Base-by-base conservation (phyloP, 2,113 vertebrate genomes). In the Nicator chloris region DNA sequence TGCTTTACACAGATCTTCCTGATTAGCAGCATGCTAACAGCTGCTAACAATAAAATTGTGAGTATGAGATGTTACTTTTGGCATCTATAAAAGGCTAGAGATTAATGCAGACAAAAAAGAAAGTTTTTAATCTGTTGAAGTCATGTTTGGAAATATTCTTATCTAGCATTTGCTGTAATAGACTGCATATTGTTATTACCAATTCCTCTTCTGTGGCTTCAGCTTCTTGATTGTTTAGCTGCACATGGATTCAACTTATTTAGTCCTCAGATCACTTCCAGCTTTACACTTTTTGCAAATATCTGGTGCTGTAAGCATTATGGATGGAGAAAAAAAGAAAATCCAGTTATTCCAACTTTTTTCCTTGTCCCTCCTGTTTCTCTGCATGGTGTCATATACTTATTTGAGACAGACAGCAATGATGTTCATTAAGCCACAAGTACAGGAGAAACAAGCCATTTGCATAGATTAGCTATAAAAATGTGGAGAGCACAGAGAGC, bases 381-480 rank as follows among this genome's bases (percentile, higher is more conserved):
- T 59, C 21, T 26, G 3, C 0, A 1, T 35, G 16, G 13, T 35
- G 19, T 39, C 15, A 10, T 16, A 17, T 1, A 26, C 11, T 9
- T 50, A 15, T 33, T 2, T n/a, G n/a, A 37, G 20, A 50, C 7
- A 63, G 75, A 60, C 45, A 57, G 37, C 37, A 53, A 53, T 3
- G 10, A 10, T 0, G 0, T 35, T 50, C 56, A 13, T 31, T 27
- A 68, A 88, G 13, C 13, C 31, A 44, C 18, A 27, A 11, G 15
- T 3, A 47, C 0, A 6, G 27, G 33, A 64, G 39, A 53, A 86
- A 35, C 30, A 30, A 39, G 35, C 5, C 0, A 5, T 6, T 30
- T 26, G 5, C 10, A 23, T 39, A 53, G 35, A 33, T 60, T 3
- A 51, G 37, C 33, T 17, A 2, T 7, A 21, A 60, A 30, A 64